Base-by-base conservation (phyloP, 2,797 vertebrate species). In the Neopelma chrysocephalum region DNA sequence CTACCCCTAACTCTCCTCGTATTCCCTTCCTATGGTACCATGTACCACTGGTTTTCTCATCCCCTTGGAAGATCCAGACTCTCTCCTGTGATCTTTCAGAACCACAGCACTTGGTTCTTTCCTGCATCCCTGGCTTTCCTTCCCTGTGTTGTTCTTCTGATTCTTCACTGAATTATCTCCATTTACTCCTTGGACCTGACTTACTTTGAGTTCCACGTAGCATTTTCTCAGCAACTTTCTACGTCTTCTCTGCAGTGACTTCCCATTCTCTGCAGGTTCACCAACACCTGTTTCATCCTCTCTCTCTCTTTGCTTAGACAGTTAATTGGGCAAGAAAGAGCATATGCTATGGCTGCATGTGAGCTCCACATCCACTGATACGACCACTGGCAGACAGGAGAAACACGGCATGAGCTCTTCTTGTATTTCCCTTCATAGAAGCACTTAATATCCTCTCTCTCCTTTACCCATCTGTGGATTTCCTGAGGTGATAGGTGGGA, bases 121-220 rank as follows among this genome's bases (percentile, higher is more conserved):
- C 13, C 26, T 62, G 51, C 56, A 51, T 40, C 21, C 40, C 6
- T 2, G 4, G 1, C 36, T 60, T 53, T 42, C 25, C 51, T 82
- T 34, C 19, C 27, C 8, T 1, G 0, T 34, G 2, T 42, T 87
- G 31, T n/a, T 87, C n/a, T 62, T 14, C 58, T 87, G 1, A 1
- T 85, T 82, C 50, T 79, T 85, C 53, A 34, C 19, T n/a, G 43
- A 19, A 19, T 54, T 50, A 21, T n/a, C 23, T 66, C 57, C 10
- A 5, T 86, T 82, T 73, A 19, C 12, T 60, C 12, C 40, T 56
- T 56, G 48, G 53, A 58, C 19, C 13, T 47, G n/a, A n/a, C 45
- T 80, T 29, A 16, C 19, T 43, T 25, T 58, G 36, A 70, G n/a
- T 75, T 75, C 62, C 31, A 26, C 0, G 0, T 21, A 45, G 8